Base-by-base conservation (phyloP, 2,113 vertebrate genomes). In the Eleginops maclovinus region DNA sequence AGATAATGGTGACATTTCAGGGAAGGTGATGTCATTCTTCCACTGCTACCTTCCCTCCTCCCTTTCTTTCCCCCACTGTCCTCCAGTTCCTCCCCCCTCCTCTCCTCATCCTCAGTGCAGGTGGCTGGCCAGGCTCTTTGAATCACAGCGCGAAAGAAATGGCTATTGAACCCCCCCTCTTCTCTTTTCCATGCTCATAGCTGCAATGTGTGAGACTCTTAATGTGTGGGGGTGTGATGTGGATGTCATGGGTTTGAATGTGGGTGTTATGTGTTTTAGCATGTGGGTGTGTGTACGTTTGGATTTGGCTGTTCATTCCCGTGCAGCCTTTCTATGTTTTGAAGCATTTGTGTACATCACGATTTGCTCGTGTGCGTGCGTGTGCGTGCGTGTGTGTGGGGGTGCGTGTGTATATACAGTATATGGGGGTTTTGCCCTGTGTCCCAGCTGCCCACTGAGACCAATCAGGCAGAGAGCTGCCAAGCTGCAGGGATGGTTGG, bases 1-100 rank as follows among this genome's bases (percentile, higher is more conserved):
- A 94, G 93, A 93, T 93, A 93, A 93, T 93, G 88, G 91, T 91
- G 91, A 94, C 92, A 91, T 94, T 94, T 92, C 91, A 89, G 91
- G 83, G 75, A 58, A 91, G 93, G 87, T 94, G 93, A 94, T 93
- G 93, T 94, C 93, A 94, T 93, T 89, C 87, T 91, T 89, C 74
- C 82, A 88, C 85, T 61, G 63, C 81, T 64, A 17, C 84, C 84
- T 78, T 81, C 89, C 89, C 65, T 78, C 81, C 68, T 40, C 53
- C 43, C 28, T 65, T 49, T 43, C 50, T 66, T 51, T 66, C 41
- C 40, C 53, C 61, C 19, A 19, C 51, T 15, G 26, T 14, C 64
- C 36, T 40, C 64, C 40, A 49, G 15, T 51, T 41, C 44, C 15
- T 15, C 54, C 55, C 21, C 50, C 68, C 46, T 53, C 55, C 24